Percentiles rank a stretch among this genome's conserved stretches.
phyloP scores from a whole-genome alignment of 2,797 vertebrate genomes.

The Pitangus sulphuratus region DNA sequence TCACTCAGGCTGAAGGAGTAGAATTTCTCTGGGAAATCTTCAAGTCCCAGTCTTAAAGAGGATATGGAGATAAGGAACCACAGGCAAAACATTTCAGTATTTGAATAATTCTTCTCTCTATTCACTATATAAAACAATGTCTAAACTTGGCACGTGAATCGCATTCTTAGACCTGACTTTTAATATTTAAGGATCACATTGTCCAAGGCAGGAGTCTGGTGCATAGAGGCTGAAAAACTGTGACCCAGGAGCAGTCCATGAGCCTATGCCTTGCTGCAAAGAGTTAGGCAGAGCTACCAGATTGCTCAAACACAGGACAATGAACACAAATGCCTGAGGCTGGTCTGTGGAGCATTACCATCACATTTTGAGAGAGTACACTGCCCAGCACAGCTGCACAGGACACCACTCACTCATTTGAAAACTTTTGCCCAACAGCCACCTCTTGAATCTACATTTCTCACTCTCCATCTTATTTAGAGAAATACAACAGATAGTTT shows the following conservation, averaged over 20 bases:
- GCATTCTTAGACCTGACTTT: not conserved
- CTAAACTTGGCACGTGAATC: not conserved
- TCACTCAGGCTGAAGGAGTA: not conserved
- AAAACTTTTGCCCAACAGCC: not conserved
- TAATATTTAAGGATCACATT: not conserved
- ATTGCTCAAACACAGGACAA: not conserved
- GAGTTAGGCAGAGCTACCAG: not conserved
- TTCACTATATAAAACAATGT: not conserved
- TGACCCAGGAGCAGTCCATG: not conserved
- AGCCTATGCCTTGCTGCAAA: not conserved
- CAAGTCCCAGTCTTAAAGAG: not conserved
- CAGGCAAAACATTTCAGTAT: not conserved
- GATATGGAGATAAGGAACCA: not conserved
- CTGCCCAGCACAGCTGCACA: not conserved
- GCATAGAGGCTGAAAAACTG: not conserved
- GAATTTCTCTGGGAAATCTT: not conserved
- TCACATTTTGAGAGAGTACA: not conserved
- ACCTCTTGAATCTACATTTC: not conserved
- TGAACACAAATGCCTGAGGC: not conserved
- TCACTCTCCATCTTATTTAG: not conserved
- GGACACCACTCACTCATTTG: not conserved
- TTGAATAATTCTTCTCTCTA: not conserved
- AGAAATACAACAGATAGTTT: not conserved
- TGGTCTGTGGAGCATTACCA: not conserved
- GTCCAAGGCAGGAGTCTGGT: not conserved